Conservation (phyloP, 2,797 vertebrate species). For the Perodicticus potto region DNA sequence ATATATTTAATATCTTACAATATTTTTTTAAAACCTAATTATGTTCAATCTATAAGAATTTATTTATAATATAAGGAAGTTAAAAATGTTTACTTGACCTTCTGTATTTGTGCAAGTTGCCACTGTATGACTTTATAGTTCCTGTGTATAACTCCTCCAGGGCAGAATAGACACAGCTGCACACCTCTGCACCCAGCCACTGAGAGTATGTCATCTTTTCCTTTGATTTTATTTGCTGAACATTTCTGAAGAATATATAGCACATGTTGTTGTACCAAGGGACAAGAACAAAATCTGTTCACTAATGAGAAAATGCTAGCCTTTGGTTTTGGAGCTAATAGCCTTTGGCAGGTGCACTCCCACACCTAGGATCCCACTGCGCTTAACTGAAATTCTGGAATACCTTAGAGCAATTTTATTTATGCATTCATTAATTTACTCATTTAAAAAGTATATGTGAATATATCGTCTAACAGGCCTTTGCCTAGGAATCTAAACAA, state of each 20-base stretch:
- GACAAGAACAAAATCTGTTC: not conserved
- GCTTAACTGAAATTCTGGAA: not conserved
- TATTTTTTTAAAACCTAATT: not conserved
- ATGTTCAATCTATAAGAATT: not conserved
- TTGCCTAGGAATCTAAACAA: not conserved
- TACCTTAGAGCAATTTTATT: not conserved
- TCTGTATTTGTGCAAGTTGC: not conserved
- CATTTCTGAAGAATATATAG: not conserved
- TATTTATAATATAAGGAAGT: not conserved
- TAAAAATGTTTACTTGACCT: not conserved
- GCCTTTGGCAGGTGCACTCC: not conserved
- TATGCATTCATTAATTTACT: not conserved
- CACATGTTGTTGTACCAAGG: not conserved
- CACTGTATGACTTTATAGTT: not conserved
- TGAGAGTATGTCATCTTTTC: not conserved
- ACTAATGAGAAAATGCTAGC: not conserved
- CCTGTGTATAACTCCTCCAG: accelerated
- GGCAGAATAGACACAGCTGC: not conserved
- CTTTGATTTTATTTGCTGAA: not conserved
- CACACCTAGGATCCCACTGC: not conserved
- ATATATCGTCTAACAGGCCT: not conserved
- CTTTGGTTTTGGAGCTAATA: not conserved
- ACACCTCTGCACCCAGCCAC: not conserved
- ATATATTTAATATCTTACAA: not conserved
- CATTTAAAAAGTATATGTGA: not conserved